phyloP scores from a whole-genome alignment of 2,888 invertebrate genomes.

The Brassicogethes aeneus region DNA sequence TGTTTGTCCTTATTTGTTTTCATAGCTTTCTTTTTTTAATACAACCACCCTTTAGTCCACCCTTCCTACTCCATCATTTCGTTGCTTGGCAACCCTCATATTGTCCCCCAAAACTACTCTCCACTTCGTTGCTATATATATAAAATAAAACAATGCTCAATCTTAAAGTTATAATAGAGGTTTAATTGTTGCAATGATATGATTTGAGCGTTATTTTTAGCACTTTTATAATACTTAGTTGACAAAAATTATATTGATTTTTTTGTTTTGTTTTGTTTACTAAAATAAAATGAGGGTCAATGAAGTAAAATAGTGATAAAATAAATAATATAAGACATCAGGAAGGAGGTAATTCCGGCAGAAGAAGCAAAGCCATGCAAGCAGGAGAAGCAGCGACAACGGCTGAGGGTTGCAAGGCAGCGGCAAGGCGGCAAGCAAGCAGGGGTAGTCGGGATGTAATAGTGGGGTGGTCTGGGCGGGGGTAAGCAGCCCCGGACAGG shows the following conservation, averaged over 20 bases:
- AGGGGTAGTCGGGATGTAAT: constrained; percentile 28
- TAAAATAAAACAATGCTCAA: neutral
- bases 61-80: constrained; percentile 28
- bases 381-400: neutral
- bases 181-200: no score
- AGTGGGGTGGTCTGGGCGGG: constrained; percentile 41
- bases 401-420: constrained; percentile 9
- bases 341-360: no score
- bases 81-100: constrained; percentile 34
- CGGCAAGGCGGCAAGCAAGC: constrained; percentile 21
- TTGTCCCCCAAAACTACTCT: constrained; percentile 33
- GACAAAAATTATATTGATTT: no score
- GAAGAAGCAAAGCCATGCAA: no score
- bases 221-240: no score
- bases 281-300: no score
- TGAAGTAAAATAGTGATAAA: no score
- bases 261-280: no score
- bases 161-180: no score
- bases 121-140: constrained; percentile 12
- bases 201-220: no score
- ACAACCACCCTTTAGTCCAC: constrained; percentile 18
- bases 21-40: constrained; percentile 11
- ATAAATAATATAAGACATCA: no score
- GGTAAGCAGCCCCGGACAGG: constrained; percentile 33
- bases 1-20: neutral